Evolutionary conservation across 2,797 vertebrate species (phyloP), one percentile per base, ranked within the genome.

Genomic region (Gallinago solitaria): DNA sequence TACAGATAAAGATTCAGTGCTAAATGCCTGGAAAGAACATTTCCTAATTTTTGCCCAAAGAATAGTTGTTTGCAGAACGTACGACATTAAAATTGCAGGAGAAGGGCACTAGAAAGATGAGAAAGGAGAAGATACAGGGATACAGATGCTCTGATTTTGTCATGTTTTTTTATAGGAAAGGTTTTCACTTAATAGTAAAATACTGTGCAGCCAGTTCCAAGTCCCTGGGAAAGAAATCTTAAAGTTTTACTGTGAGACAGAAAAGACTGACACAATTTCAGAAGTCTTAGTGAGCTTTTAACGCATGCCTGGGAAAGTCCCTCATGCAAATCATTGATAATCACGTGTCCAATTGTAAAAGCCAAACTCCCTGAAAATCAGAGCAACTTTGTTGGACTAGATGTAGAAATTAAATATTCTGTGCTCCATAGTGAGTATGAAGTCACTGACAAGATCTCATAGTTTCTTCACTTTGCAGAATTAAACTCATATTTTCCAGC

Each of bases 21-120:
- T 93, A 95, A 97, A 90, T 94, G 95, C 80, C 80, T 95, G 95
- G 93, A 89, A 97, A 95, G 76, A 97, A 95, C 91, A 95, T 95
- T 97, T 97, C 96, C 95, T 96, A 90, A 95, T 93, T 97, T 96
- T 93, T 96, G 80, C 82, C 75, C 16, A 83, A 87, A 93, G 77
- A 93, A 84, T 65, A 91, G 69, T 71, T 96, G 60, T 90, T 94
- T 94, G 82, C 83, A 74, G 88, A 83, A 94, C 50, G 70, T 94
- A 80, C 1, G 9, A 59, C 73, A 87, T 45, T 78, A 80, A 76
- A 83, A n/a, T 57, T 95, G 59, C 77, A 60, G 83, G 90, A 91
- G 86, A 83, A 86, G 78, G 88, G 54, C 19, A 60, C 24, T 48
- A 68, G 43, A 92, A 95, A 39, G 63, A 54, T 51, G 68, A 85